Base-by-base conservation (phyloP, 2,797 vertebrate species). In the Craterocephalus amniculus region DNA sequence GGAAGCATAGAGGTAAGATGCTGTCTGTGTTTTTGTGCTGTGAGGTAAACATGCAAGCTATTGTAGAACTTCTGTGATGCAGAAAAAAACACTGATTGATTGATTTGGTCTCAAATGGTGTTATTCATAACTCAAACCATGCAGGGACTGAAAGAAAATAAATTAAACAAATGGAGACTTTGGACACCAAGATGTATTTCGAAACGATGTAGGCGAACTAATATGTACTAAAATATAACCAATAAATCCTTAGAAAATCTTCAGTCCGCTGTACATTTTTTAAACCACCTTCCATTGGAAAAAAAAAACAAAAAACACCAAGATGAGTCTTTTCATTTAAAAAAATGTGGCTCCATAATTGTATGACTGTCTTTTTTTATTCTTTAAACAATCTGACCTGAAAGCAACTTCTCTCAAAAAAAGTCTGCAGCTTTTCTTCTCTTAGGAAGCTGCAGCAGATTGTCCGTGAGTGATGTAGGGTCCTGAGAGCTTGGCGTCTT, bases 401-500 rank as follows among this genome's bases (percentile, higher is more conserved):
- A 69, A 57, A 85, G 56, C 12, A 43, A 34, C 3, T 49, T 27
- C 26, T 43, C 22, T 79, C 85, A 91, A 84, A 97, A 96, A 85
- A 94, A 97, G 86, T 99, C 95, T 0, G 96, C 89, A 0, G 94
- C 95, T 88, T 98, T 99, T 78, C 95, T 95, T 73, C 98, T 95
- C 80, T 96, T 97, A 1, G 98, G 98, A 27, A 99, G 96, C 84
- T 99, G 96, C 65, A 99, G 92, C 71, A 99, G 90, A 89, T 99
- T 91, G 92, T 99, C 98, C 0, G 98, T 99, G 87, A 99, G 97
- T 3, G 97, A 99, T 6, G 97, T 93, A 0, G 96, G 93, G 82
- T 99, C 97, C 79, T 97, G 96, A 69, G 94, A 92, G 14, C 91
- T 88, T 0, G 97, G 97, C 0, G 97, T 99, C 52, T 91, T 94